Evolutionary conservation across 2,113 vertebrate genomes (phyloP), one percentile per base, ranked within the genome.

Genomic region (Poeciliopsis turrubarensis): DNA sequence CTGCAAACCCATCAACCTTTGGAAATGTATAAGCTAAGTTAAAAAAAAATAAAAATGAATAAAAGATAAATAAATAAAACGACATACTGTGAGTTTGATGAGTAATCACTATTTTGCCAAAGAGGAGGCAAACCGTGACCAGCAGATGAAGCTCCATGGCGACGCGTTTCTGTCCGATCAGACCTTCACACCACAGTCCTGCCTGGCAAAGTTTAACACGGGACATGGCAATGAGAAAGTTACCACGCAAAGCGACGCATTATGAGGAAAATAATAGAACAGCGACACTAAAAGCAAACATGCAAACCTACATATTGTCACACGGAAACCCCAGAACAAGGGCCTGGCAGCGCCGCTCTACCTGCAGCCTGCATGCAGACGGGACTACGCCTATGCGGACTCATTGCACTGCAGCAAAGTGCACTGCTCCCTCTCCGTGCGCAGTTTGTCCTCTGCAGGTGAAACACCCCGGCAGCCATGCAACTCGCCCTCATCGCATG

Each of bases 11-110:
- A 11, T 25, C 51, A 2, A 8, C 1, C 25, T 57, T 9, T n/a
- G 17, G 5, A 29, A 67, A 41, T 4, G 17, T 27, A 74, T 39
- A 37, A 31, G 8, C 9, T 9, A 19, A 7, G 22, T 54, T 11
- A 15, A 57, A 72, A 34, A 3, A 13, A n/a, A 68, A 25, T 1
- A 70, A 2, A 8, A 32, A n/a, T 5, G 7, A 3, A 31, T 0
- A 14, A 4, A 5, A n/a, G n/a, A n/a, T 7, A 32, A 5, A 32
- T 0, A 15, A 5, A 6, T 5, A 60, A 30, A 7, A 57, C 11
- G 39, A 89, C 89, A 47, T 92, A 92, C 91, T 92, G 86, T 92
- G 88, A 66, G 73, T 86, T 37, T 92, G 88, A 8, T 90, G 91
- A 22, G 91, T 90, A 39, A 82, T 74, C 71, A 51, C 34, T 26